Conservation (phyloP, 2,888 invertebrate genomes). For the Aromia moschata region DNA sequence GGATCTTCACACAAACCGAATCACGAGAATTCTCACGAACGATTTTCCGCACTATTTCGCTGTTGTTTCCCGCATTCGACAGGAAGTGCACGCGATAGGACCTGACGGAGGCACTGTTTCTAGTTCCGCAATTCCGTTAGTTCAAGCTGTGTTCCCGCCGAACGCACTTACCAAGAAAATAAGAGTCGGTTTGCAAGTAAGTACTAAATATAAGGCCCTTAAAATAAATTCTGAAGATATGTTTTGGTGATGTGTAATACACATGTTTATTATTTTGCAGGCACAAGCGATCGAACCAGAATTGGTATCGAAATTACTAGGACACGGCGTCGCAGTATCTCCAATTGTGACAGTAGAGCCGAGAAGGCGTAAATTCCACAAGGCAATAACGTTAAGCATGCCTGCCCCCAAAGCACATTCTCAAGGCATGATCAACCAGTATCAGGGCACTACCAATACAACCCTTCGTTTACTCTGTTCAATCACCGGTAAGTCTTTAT, state of each 20-base stretch:
- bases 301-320: conserved; percentile 85
- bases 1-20: conserved; percentile 87
- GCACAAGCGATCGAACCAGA: conserved; percentile 93
- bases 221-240: background rate
- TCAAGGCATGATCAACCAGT: conserved; percentile 84
- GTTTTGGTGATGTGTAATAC: background rate
- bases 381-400: conserved; percentile 96
- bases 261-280: conserved; percentile 60
- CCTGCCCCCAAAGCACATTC: conserved; percentile 78
- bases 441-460: conserved; percentile 76
- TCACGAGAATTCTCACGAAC: conserved; percentile 92
- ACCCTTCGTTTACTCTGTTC: conserved; percentile 93
- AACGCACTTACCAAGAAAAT: conserved; percentile 99
- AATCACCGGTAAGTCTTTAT: conserved; percentile 81
- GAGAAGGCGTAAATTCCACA: conserved; percentile 96
- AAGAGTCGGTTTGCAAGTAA: conserved; percentile 93
- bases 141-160: conserved; percentile 87
- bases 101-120: conserved; percentile 97
- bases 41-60: conserved; percentile 99
- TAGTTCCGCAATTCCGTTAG: conserved; percentile 91
- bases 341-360: conserved; percentile 99
- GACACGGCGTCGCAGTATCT: conserved; percentile 96
- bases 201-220: conserved; percentile 30
- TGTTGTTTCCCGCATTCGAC: conserved; percentile 91
- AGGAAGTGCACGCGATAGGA: conserved; percentile 97